Evolutionary conservation across 2,113 vertebrate genomes (phyloP), one percentile per base, ranked within the genome.

Genomic region (Notarius quadriscutis): DNA sequence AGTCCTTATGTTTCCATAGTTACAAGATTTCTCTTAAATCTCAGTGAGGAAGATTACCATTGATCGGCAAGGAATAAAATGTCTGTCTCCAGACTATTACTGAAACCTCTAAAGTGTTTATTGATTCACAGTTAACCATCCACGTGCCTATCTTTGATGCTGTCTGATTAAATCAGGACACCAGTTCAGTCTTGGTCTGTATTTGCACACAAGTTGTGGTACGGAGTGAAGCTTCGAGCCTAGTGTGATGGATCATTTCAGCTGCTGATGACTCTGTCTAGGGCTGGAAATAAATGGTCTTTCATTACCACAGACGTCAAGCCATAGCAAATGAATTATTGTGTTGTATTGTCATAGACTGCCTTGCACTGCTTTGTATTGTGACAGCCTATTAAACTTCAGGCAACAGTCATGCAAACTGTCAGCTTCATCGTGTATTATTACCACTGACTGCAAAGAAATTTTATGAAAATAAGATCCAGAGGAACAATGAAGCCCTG

Each of bases 301-400:
- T 86, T 89, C 81, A 86, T 82, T 86, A 86, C 50, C 53, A 81
- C 53, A 86, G 77, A 48, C n/a, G 71, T 86, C 87, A 86, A 58
- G 65, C 69, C 84, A 41, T 81, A 69, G 50, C 27, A 60, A 83
- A 80, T 87, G 83, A 88, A 90, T 88, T 79, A 87, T 71, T 74
- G 11, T 81, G 11, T 83, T 85, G 81, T 50, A 88, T 88, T 88
- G 89, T 90, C 84, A 85, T 53, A 86, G 80, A 88, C 34, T 78
- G 86, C 80, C 65, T 88, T 65, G 58, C 82, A 53, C 53, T 63
- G 82, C 85, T 85, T 90, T 90, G 82, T 90, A 75, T 72, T 87
- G 87, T 90, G 89, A 90, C 87, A 88, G 82, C 27, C 71, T 71
- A 90, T 90, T 85, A 90, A 90, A 50, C 27, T 57, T n/a, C 41